phyloP scores from a whole-genome alignment of 2,888 invertebrate genomes.

The Callimorpha dominula region DNA sequence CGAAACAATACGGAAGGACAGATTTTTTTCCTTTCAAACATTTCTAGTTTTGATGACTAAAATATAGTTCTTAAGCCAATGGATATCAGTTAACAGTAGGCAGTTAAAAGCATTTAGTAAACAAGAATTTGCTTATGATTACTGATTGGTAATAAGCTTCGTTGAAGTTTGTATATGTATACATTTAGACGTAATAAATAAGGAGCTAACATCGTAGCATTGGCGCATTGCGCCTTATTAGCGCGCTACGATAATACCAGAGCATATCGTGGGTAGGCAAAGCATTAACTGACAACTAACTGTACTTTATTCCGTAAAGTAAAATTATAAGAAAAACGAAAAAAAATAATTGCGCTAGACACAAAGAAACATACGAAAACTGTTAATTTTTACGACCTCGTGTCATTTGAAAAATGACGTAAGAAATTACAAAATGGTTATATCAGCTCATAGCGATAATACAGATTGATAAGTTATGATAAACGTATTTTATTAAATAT shows the following conservation, averaged over 20 bases:
- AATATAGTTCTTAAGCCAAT: too few species aligned
- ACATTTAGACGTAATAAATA: background rate
- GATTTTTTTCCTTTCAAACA: too few species aligned
- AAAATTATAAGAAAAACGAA: too few species aligned
- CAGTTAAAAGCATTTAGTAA: too few species aligned
- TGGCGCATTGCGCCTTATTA: background rate
- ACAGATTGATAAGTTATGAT: background rate
- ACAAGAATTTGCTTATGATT: too few species aligned
- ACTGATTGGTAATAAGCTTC: background rate
- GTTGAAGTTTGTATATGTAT: background rate
- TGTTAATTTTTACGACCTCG: too few species aligned
- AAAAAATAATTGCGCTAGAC: too few species aligned
- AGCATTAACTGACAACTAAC: background rate
- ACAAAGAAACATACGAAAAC: too few species aligned
- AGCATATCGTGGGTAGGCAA: background rate
- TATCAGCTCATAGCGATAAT: background rate
- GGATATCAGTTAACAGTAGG: too few species aligned
- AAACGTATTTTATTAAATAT: background rate
- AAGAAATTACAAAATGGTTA: background rate
- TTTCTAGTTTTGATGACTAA: too few species aligned
- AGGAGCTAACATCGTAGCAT: background rate
- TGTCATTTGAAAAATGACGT: background rate
- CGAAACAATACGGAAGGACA: too few species aligned
- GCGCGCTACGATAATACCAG: slow-evolving; percentile 1
- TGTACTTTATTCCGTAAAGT: background rate